A percentile compares a stretch with the other conserved stretches of the same genome.
These are phyloP conservation scores for Dione vanillae DNA, from an alignment of 2,888 invertebrate genomes.

Conservation along the genomic window DNA sequence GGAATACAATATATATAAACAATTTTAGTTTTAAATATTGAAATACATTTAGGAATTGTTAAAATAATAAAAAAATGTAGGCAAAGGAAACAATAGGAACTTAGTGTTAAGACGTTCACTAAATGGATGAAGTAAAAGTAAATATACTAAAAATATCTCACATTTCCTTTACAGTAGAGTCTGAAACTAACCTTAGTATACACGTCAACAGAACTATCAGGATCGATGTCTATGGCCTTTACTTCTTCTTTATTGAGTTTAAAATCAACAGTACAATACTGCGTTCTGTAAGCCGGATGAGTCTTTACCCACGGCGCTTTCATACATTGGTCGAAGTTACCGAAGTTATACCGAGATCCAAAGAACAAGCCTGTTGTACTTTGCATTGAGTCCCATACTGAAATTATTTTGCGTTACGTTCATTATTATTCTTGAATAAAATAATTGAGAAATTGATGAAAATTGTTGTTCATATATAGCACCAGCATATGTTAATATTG, in stretches of 20 bases:
- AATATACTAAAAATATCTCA: too few relatives aligned
- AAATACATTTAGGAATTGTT: too few relatives aligned
- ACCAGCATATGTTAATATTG: too few relatives aligned
- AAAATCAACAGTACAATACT: constrained; percentile 77
- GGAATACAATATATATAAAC: constrained; percentile 29
- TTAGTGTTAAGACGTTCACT: too few relatives aligned
- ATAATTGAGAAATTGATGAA: too few relatives aligned
- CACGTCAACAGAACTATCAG: constrained; percentile 46
- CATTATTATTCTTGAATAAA: too few relatives aligned
- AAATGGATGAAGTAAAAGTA: too few relatives aligned
- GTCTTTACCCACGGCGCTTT: constrained; percentile 61
- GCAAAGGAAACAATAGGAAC: too few relatives aligned
- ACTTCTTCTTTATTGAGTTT: constrained; percentile 48
- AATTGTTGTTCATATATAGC: too few relatives aligned
- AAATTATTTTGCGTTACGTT: neutral
- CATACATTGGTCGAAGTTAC: constrained; percentile 85
- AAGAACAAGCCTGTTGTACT: constrained; percentile 84
- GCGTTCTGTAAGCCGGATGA: constrained; percentile 62
- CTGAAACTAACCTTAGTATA: constrained; percentile 49
- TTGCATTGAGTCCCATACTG: constrained; percentile 86
- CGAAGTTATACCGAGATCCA: constrained; percentile 83
- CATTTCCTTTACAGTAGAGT: too few relatives aligned
- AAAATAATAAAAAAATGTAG: too few relatives aligned
- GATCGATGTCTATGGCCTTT: constrained; percentile 30
- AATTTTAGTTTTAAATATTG: too few relatives aligned